Percentiles rank a stretch among this genome's conserved stretches.
These are phyloP conservation scores for Stenopsyche tienmushanensis DNA, from an alignment of 1,140 invertebrate genomes.

Conservation along the genomic window DNA sequence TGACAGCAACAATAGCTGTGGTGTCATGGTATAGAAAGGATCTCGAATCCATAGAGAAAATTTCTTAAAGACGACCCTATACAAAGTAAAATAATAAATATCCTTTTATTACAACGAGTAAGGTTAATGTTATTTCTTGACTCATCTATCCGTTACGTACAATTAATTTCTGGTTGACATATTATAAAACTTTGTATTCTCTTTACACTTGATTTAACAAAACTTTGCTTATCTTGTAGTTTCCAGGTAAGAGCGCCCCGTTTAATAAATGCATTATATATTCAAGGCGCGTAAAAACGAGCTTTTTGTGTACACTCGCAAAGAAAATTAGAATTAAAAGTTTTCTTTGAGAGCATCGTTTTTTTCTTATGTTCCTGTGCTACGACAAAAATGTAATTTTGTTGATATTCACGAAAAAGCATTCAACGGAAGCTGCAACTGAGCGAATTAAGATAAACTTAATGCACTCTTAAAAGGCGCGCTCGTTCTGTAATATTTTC, in stretches of 20 bases:
- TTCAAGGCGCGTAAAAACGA: conserved; percentile 17
- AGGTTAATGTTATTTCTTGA: no score
- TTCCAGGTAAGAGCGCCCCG: conserved; percentile 10
- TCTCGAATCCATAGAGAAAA: no score
- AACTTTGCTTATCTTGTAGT: no score
- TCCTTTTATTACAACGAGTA: no score
- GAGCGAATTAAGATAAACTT: not conserved
- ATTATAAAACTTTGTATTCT: no score
- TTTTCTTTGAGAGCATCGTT: conserved; percentile 19
- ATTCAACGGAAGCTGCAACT: not conserved
- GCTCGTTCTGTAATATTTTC: not conserved
- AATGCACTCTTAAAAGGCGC: not conserved
- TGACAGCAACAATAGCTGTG: no score
- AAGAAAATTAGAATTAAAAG: conserved; percentile 25
- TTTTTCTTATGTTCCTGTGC: not conserved
- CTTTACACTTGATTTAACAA: no score
- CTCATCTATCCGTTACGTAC: no score
- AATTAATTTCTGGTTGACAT: no score
- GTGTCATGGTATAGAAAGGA: no score
- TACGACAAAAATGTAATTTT: not conserved
- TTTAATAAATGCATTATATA: conserved; percentile 22
- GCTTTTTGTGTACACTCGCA: conserved; percentile 2
- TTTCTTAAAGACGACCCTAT: no score
- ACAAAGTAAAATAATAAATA: no score
- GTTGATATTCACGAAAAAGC: not conserved